These are phyloP conservation scores for Axis porcinus DNA, from an alignment of 2,113 vertebrate species.

Conservation along the genomic window DNA sequence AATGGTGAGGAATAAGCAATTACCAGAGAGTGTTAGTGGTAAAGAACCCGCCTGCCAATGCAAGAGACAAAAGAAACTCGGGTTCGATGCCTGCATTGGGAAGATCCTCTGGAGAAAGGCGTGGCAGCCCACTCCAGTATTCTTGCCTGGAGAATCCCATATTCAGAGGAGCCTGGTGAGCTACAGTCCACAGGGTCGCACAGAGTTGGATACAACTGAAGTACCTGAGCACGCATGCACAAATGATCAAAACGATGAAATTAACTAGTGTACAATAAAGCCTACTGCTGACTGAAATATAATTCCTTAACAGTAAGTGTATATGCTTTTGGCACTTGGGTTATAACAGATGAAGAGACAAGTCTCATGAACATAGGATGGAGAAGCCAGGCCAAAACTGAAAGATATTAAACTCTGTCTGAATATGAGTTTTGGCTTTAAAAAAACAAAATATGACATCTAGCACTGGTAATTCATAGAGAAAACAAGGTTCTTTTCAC, in stretches of 20 bases:
- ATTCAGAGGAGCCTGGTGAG: neutral
- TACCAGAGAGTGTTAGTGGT: neutral
- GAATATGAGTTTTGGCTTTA: neutral
- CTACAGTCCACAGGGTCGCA: neutral
- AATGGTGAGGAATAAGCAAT: neutral
- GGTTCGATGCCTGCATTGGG: neutral
- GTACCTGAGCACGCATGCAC: fast-evolving
- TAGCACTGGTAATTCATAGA: neutral
- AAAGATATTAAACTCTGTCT: neutral
- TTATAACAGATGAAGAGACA: neutral
- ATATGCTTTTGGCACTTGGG: neutral
- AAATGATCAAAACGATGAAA: neutral
- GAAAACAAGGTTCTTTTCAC: neutral
- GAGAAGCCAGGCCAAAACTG: neutral
- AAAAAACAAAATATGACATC: neutral
- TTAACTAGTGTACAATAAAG: neutral
- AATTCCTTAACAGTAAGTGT: neutral
- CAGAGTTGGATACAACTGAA: neutral
- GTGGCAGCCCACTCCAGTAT: neutral
- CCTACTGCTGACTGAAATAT: neutral
- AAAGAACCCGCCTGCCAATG: neutral
- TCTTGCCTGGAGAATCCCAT: neutral
- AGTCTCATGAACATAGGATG: neutral
- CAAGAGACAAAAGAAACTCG: neutral
- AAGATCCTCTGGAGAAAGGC: neutral